Percentiles rank a stretch among this genome's conserved stretches.
Conservation (phyloP, 2,797 vertebrate genomes). For the Tamandua tetradactyla region DNA sequence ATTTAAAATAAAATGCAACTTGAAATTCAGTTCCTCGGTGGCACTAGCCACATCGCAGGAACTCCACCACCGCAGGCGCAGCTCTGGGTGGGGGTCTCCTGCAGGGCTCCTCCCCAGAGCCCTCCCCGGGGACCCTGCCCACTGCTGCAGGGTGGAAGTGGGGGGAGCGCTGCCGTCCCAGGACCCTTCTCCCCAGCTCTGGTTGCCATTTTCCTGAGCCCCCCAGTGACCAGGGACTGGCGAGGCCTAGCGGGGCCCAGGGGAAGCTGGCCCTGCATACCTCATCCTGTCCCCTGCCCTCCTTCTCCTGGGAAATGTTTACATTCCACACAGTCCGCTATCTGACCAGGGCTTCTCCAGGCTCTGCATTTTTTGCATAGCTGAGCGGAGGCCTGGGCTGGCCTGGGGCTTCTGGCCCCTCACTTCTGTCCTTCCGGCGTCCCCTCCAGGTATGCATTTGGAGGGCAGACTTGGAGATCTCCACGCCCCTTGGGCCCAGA, state of each 20-base stretch:
- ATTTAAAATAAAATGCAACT: background rate
- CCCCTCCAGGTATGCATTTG: background rate
- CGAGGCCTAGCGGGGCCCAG: background rate
- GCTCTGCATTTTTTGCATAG: constrained; percentile 74
- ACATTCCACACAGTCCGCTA: constrained; percentile 68
- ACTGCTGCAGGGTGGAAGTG: background rate
- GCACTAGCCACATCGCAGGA: background rate
- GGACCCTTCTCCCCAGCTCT: background rate
- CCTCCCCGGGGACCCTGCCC: background rate
- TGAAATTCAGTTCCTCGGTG: background rate
- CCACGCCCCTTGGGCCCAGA: background rate
- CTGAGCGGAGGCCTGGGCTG: constrained; percentile 45
- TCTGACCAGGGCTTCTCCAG: constrained; percentile 55
- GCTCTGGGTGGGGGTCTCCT: background rate
- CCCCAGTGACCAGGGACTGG: background rate
- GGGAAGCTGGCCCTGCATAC: background rate
- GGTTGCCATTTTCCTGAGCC: background rate
- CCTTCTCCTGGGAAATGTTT: constrained; percentile 71
- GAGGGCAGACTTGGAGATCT: background rate
- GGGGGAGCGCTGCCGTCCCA: background rate
- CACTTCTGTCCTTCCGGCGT: background rate
- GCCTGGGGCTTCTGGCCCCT: background rate
- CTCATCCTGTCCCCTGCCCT: background rate
- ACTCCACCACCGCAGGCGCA: rapidly evolving
- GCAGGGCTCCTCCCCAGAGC: background rate